phyloP scores from a whole-genome alignment of 2,113 vertebrate species.

The Bubo scandiacus region DNA sequence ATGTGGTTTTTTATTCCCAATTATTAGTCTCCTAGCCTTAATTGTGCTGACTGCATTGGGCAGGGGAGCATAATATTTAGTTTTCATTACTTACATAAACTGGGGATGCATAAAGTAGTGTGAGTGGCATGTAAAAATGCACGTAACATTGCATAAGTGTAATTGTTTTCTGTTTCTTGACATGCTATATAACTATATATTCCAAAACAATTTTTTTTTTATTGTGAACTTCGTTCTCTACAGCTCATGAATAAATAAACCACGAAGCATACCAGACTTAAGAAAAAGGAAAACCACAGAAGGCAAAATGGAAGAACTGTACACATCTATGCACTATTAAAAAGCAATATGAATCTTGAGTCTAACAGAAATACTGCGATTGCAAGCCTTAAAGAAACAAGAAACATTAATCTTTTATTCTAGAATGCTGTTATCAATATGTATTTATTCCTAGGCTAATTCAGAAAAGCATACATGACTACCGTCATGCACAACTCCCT shows the following conservation, averaged over 20 bases:
- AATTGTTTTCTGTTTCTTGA: conserved; percentile 14
- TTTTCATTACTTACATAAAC: conserved; percentile 26
- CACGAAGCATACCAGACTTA: not conserved
- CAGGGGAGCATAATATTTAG: not conserved
- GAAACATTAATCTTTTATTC: not conserved
- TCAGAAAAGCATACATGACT: not conserved
- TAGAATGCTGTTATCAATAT: not conserved
- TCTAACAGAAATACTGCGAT: not conserved
- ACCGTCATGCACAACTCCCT: not conserved
- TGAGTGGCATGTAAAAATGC: not conserved
- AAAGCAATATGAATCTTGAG: not conserved
- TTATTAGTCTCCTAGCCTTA: not conserved
- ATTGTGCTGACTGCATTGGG: not conserved
- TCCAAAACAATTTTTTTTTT: not conserved
- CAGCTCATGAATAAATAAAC: conserved; percentile 33
- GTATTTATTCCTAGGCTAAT: not conserved
- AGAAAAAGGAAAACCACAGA: conserved; percentile 36
- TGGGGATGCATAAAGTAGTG: not conserved
- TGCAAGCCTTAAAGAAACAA: not conserved
- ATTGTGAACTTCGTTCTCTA: not conserved
- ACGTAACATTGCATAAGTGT: not conserved
- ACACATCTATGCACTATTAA: not conserved
- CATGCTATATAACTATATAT: not conserved
- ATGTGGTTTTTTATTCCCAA: not conserved
- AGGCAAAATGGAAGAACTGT: not conserved